Conservation (phyloP, 2,888 invertebrate species). For the Callyntrura sp. region DNA sequence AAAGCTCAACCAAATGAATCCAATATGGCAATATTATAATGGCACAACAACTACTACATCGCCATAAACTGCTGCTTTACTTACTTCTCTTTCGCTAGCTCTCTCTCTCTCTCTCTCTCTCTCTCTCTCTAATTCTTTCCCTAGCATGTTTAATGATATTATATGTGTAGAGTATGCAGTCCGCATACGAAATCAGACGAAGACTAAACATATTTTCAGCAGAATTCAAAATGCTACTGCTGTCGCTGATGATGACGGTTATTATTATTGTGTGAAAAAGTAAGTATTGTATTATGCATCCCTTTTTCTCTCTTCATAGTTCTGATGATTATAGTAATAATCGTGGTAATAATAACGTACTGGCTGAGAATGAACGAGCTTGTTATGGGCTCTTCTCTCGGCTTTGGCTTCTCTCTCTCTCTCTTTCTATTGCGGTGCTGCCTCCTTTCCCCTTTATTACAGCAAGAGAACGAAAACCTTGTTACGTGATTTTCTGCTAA, state of each 20-base stretch:
- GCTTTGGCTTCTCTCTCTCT: background rate
- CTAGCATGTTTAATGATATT: constrained; percentile 9
- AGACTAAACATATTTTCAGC: background rate
- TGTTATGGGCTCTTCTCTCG: constrained; percentile 21
- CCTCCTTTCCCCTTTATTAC: constrained; percentile 30
- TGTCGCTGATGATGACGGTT: constrained; percentile 43
- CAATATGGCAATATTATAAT: constrained; percentile 47
- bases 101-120: too few relatives aligned
- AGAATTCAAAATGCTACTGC: constrained; percentile 25
- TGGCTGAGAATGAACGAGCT: constrained; percentile 59
- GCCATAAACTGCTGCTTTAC: constrained; percentile 13
- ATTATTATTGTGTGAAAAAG: constrained; percentile 74
- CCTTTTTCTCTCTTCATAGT: constrained; percentile 29
- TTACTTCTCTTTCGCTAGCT: background rate
- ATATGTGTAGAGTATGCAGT: constrained; percentile 1
- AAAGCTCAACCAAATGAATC: constrained; percentile 14
- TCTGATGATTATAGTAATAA: constrained; percentile 62
- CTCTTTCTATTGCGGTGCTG: too few relatives aligned
- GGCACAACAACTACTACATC: constrained; percentile 18
- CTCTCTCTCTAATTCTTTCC: background rate
- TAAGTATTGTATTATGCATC: constrained; percentile 52
- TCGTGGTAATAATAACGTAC: constrained; percentile 44
- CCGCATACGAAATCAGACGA: constrained; percentile 39
- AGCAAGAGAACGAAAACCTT: constrained; percentile 5
- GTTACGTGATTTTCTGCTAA: constrained; percentile 66